These are phyloP conservation scores for Hypolimnas misippus DNA, from an alignment of 2,888 invertebrate genomes.

Conservation along the genomic window DNA sequence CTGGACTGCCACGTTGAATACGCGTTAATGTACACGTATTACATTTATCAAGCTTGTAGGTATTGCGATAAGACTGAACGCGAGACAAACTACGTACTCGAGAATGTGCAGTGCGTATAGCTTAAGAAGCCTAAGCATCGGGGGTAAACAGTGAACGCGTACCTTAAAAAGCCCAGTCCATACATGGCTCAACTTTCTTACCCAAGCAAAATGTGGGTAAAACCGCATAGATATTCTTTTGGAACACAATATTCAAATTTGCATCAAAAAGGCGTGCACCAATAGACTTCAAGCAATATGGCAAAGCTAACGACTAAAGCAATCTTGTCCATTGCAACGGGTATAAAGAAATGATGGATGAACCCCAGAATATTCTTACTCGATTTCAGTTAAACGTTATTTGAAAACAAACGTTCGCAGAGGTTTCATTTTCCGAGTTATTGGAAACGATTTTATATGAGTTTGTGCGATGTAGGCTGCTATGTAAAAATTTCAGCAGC, in stretches of 20 bases:
- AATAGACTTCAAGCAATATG: slow-evolving; percentile 11
- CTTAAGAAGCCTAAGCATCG: too few relatives aligned
- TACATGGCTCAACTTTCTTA: too few relatives aligned
- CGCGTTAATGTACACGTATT: too few relatives aligned
- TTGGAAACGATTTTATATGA: background rate
- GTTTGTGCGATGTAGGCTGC: background rate
- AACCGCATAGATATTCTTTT: too few relatives aligned
- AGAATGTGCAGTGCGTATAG: too few relatives aligned
- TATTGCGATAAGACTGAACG: too few relatives aligned
- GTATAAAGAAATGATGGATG: slow-evolving; percentile 38
- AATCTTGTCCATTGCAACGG: slow-evolving; percentile 37
- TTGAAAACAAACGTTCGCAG: slow-evolving; percentile 11
- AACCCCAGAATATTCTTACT: slow-evolving; percentile 24
- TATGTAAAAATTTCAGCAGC: background rate
- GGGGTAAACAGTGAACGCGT: too few relatives aligned
- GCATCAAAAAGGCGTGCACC: slow-evolving; percentile 13
- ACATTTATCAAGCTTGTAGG: too few relatives aligned
- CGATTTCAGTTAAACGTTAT: slow-evolving; percentile 15
- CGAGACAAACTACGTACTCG: too few relatives aligned
- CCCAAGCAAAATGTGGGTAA: too few relatives aligned
- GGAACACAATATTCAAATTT: slow-evolving; percentile 11
- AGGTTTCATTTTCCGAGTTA: background rate
- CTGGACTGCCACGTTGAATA: too few relatives aligned
- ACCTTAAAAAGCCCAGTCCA: too few relatives aligned
- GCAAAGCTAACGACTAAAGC: slow-evolving; percentile 34